Conservation (phyloP, 2,113 vertebrate species). For the Sigmodon hispidus region DNA sequence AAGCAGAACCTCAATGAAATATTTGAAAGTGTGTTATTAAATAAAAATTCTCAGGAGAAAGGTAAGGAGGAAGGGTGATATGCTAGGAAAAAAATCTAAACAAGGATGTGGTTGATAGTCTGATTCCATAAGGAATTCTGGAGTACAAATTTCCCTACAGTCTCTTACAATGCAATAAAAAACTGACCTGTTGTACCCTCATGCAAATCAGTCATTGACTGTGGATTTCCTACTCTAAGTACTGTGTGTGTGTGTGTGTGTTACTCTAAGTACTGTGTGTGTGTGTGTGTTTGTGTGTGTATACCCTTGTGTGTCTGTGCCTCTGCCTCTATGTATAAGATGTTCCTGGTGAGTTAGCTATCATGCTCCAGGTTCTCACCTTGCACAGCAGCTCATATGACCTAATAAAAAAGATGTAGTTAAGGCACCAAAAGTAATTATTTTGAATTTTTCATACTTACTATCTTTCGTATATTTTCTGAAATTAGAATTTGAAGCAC, state of each 20-base stretch:
- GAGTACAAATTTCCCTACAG: not conserved
- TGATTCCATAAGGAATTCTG: not conserved
- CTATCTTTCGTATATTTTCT: not conserved
- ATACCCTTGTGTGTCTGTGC: not conserved
- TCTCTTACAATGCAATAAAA: not conserved
- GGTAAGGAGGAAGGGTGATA: not conserved
- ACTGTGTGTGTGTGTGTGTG: not conserved
- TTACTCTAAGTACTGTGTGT: not conserved
- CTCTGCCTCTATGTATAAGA: not conserved
- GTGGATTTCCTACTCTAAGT: not conserved
- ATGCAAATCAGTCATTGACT: not conserved
- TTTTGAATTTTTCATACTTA: not conserved
- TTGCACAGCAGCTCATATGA: not conserved
- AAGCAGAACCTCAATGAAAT: not conserved
- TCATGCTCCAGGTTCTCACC: not conserved
- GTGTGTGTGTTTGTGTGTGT: too few species aligned
- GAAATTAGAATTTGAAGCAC: slow-evolving; percentile 3
- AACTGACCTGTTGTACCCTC: not conserved
- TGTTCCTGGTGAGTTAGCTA: not conserved
- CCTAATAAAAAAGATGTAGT: not conserved
- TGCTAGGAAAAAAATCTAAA: not conserved
- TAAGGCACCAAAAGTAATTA: not conserved
- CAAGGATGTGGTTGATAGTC: not conserved
- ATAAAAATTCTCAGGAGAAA: not conserved
- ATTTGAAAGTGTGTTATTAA: not conserved